Conservation (phyloP, 92 coral and sea anemone species). For the Umimayanthus chanpuru region DNA sequence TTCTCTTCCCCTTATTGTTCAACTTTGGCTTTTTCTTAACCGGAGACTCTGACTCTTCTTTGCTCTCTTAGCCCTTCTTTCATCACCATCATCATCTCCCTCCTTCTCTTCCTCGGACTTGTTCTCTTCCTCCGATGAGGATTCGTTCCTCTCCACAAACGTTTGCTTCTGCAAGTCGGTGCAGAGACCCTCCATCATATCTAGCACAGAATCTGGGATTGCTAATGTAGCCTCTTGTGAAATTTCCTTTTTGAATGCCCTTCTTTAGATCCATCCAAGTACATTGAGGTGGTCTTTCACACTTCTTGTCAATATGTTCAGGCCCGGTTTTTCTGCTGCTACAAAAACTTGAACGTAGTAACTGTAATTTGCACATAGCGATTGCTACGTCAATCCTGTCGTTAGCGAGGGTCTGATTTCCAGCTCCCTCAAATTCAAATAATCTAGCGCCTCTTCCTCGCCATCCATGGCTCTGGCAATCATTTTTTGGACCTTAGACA, state of each 20-base stretch:
- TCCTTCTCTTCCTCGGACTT: too few relatives aligned
- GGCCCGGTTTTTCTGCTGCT: too few relatives aligned
- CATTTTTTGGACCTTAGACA: too few relatives aligned
- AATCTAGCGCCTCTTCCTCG: background rate
- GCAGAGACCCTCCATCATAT: background rate
- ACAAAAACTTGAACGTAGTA: background rate
- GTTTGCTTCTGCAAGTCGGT: background rate
- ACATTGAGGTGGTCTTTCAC: too few relatives aligned
- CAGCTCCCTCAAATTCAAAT: background rate
- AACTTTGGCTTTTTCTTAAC: background rate
- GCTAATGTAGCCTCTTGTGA: background rate
- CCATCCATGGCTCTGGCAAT: background rate
- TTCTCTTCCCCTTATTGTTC: background rate
- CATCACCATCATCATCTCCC: background rate
- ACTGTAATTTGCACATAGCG: background rate
- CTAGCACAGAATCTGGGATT: background rate
- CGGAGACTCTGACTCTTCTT: background rate
- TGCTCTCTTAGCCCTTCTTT: background rate
- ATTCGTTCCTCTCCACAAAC: background rate
- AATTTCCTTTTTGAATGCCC: background rate
- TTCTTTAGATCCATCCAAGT: background rate
- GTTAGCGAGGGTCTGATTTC: background rate
- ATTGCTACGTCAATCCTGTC: background rate
- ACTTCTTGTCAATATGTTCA: too few relatives aligned
- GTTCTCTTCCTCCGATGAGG: background rate